Evolutionary conservation across 2,888 invertebrate species (phyloP), one percentile per base, ranked within the genome.

Genomic region (Ennomos erosarius): DNA sequence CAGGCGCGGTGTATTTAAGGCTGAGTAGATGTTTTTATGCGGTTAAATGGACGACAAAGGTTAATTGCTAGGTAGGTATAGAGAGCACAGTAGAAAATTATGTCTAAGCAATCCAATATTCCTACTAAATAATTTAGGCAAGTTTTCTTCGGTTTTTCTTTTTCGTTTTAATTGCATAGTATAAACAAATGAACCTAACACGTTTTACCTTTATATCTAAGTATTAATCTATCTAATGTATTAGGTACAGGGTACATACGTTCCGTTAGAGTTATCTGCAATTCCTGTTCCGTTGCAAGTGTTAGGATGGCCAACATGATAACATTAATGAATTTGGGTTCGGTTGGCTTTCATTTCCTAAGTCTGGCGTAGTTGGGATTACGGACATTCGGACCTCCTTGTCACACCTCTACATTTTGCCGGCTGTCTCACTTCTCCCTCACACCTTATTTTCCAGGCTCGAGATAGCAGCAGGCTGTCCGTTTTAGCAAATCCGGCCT

Each of bases 281-380:
- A 63, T 69, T 74, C 73, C 70, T 73, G 73, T 75, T 71, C 74
- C 73, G 71, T 70, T 68, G 78, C 75, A 74, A 73, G 70, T 71
- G 70, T 75, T 71, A 71, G 81, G 78, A 82, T 78, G 76, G 81
- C 74, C 76, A 76, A 77, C 75, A 78, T 77, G 84, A 85, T 85
- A 83, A 81, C 82, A 81, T 79, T 84, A 85, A 85, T 84, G 81
- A 84, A 85, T 85, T 85, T 84, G 79, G 81, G 83, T 85, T 84
- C 76, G 77, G 78, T 73, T 79, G 76, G 78, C 79, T 83, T 84
- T 81, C 83, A 84, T 85, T 84, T 81, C 82, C 82, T 82, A 81
- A 83, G 79, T 81, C 82, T 75, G 68, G 70, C 76, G 71, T 75
- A 69, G 75, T 61, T 67, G 68, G 82, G 80, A 82, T 83, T 84